Conservation (phyloP, 2,797 vertebrate genomes). For the Acomys russatus region DNA sequence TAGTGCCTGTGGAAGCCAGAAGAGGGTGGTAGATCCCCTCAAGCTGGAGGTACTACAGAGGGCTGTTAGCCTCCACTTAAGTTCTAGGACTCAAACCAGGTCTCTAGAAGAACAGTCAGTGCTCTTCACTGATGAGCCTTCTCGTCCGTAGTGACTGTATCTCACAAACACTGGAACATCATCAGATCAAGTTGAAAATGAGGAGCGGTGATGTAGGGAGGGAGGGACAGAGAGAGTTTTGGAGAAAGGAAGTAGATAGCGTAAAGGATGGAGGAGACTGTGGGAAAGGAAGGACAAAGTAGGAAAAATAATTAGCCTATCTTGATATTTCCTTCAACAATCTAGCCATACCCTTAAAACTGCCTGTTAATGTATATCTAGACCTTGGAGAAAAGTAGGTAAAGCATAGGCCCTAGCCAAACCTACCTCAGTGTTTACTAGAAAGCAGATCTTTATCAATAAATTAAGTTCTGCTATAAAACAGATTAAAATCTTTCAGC, state of each 20-base stretch:
- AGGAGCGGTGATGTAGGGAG: too few relatives aligned
- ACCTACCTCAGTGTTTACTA: neutral
- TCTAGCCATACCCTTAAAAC: neutral
- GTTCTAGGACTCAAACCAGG: neutral
- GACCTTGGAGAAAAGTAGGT: neutral
- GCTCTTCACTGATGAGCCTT: neutral
- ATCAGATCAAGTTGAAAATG: neutral
- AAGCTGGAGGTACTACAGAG: neutral
- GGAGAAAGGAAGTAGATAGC: rapidly evolving
- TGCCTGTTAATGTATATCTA: neutral
- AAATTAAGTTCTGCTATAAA: conserved; percentile 4
- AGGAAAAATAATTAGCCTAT: neutral
- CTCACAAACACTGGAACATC: neutral
- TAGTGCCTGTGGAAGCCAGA: neutral
- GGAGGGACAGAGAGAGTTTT: too few relatives aligned
- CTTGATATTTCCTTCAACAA: neutral
- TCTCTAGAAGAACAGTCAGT: neutral
- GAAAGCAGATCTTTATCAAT: conserved; percentile 39
- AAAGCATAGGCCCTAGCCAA: neutral
- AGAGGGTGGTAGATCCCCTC: rapidly evolving
- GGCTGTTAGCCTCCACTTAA: neutral
- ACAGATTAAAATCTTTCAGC: conserved; percentile 49
- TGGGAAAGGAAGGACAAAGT: neutral
- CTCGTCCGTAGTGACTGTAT: neutral
- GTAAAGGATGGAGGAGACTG: rapidly evolving